Evolutionary conservation across 2,888 invertebrate species (phyloP), one percentile per base, ranked within the genome.

Genomic region (Gryllus longicercus): DNA sequence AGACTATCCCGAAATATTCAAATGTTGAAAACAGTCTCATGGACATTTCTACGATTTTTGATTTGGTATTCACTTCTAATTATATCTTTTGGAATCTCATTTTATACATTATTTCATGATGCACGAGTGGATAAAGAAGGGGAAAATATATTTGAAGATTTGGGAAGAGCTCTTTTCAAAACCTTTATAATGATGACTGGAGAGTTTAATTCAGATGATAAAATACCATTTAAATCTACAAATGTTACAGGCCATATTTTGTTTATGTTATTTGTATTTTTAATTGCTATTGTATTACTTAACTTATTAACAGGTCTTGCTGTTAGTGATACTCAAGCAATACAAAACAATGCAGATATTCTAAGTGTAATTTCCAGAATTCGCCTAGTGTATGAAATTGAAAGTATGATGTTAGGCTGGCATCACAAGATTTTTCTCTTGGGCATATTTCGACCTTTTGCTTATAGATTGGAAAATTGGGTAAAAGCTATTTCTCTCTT

Each of bases 271-370:
- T 79, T 79, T 74, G 74, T 79, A 2, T 79, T 79, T 51, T 11
- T 79, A 18, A 21, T 79, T 38, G 51, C 78, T 74, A 21, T 79
- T 11, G 78, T 79, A 49, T 74, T 79, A 49, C 25, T 74, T 23
- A 79, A 79, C 49, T 75, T 79, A 5, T 75, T 79, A 11, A 79
- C 78, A 74, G 78, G 51, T 25, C 74, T 79, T 16, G 78, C 78
- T 25, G 78, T 79, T 16, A 51, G 21, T 51, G 78, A 79, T 74
- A 51, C 50, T 11, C 78, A 79, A 11, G 16, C 16, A n/a, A 79
- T 79, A 18, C 25, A 23, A 23, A n/a, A 18, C 18, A 74, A 79
- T 49, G 78, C 78, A 25, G 38, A 74, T 49, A 63, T 74, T 14
- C n/a, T 79, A 16, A 74, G 78, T 63, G 11, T 79, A 18, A 23